Conservation (phyloP, 1,140 invertebrate genomes). For the Dendroctonus ponderosae region DNA sequence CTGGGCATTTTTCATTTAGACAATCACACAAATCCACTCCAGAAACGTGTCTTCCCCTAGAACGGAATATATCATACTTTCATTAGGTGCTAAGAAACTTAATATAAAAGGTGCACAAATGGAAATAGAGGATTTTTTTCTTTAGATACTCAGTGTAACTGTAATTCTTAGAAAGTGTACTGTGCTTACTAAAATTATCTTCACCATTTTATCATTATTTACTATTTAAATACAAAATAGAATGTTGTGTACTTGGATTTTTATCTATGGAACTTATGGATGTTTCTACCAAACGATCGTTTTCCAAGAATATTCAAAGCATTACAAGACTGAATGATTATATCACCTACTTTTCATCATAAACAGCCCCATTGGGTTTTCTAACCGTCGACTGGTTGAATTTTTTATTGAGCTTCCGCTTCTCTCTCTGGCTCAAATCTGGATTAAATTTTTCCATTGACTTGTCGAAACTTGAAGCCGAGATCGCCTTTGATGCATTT, state of each 20-base stretch:
- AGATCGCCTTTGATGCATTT: conserved; percentile 33
- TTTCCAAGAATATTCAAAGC: too few species aligned
- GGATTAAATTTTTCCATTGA: conserved; percentile 48
- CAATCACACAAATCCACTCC: conserved; percentile 78
- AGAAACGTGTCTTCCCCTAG: conserved; percentile 47
- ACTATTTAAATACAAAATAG: too few species aligned
- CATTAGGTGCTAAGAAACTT: too few species aligned
- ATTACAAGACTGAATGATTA: background rate
- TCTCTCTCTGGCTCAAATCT: conserved; percentile 45
- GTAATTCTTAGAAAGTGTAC: too few species aligned
- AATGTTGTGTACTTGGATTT: too few species aligned
- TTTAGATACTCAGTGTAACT: too few species aligned
- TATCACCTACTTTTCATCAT: too few species aligned
- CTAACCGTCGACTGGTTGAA: conserved; percentile 37
- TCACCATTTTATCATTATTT: too few species aligned
- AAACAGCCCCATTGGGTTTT: conserved; percentile 39
- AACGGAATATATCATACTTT: background rate
- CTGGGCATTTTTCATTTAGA: conserved; percentile 64
- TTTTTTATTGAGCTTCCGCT: conserved; percentile 44
- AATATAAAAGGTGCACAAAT: too few species aligned
- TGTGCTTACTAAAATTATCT: too few species aligned
- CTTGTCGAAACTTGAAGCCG: conserved; percentile 36
- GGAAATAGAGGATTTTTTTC: too few species aligned
- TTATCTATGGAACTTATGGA: conserved; percentile 37
- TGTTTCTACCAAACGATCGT: background rate